Evolutionary conservation across 1,140 invertebrate genomes (phyloP), one percentile per base, ranked within the genome.

Genomic region (Stegodyphus mimosarum): DNA sequence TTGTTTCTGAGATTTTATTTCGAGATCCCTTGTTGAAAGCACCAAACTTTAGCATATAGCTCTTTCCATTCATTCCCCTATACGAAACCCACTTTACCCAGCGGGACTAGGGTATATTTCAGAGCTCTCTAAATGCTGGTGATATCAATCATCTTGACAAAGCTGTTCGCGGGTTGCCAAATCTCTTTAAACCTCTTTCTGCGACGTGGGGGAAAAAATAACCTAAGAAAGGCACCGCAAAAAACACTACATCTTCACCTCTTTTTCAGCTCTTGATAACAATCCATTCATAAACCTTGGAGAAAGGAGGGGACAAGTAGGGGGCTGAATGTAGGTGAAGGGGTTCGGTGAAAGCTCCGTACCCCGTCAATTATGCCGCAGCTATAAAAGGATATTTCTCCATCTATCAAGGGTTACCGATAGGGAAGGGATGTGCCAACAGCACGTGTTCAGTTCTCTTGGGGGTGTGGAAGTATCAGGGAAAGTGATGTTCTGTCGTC

Each of bases 361-460:
- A 72, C 70, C 70, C 70, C 70, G 70, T 72, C 70, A 72, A 72
- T 72, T 72, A 72, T 51, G 49, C 70, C 70, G n/a, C 49, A 48
- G 70, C 50, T 72, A 51, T 33, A 33, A 33, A 33, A 33, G 33
- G 33, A 33, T 72, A 72, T 51, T 72, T 72, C 70, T 72, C 70
- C 70, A 72, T 72, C 70, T 52, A 72, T 72, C 70, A 72, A 15
- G 33, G 33, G 33, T 33, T 33, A 51, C 48, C 33, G 33, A 33
- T 13, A 7, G 33, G 33, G 33, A 33, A 51, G 70, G 15, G 49
- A n/a, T 15, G 49, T 72, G 70, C 70, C 70, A 72, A 72, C 70
- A 72, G 70, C 70, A 72, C 70, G 70, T 72, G 70, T 72, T 51
- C 52, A 17, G 70, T 72, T 72, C 70, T 72, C 70, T 50, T 49